Base-by-base conservation (phyloP, 2,888 invertebrate genomes). In the Flexamia atlantica region DNA sequence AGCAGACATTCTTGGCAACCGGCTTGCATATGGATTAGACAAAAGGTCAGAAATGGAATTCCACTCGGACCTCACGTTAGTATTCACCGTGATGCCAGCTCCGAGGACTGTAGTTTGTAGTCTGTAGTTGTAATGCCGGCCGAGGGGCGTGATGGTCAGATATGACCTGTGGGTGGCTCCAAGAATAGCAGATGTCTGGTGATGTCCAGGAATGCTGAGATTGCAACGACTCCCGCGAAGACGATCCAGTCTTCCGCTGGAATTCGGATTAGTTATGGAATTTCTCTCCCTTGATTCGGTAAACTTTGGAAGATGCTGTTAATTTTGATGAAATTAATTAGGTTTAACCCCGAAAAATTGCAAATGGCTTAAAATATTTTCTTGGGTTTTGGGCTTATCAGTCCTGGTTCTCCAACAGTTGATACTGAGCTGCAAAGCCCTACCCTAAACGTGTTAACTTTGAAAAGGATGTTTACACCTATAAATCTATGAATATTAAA, bases 121-220 rank as follows among this genome's bases (percentile, higher is more conserved):
- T n/a, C 68, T 68, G 14, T 14, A 40, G 32, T 70, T 70, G 70
- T 20, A 40, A 70, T 70, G 28, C 68, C 30, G 1, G 36, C 40
- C 32, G 12, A 36, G n/a, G 40, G 36, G 40, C 17, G 40, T 20
- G 23, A 14, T 36, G 70, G 40, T 70, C 60, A 40, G 70, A 70
- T 70, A 70, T 70, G 70, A 32, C 36, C 20, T 40, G 70, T 28
- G 64, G 53, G 3, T 2, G 70, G 40, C 70, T 36, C 40, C 70
- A 70, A 40, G 70, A 70, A 70, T 70, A 70, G 70, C 32, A 23
- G n/a, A n/a, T n/a, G n/a, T n/a, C n/a, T n/a, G n/a, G n/a, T 23
- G 57, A 30, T 64, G 64, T 64, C 64, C 70, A 40, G 40, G 70
- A 70, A 70, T 70, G 70, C 40, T 20, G 70, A 40, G 70, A 40